Base-by-base conservation (phyloP, 1,140 invertebrate genomes). In the Neodiprion virginianus region DNA sequence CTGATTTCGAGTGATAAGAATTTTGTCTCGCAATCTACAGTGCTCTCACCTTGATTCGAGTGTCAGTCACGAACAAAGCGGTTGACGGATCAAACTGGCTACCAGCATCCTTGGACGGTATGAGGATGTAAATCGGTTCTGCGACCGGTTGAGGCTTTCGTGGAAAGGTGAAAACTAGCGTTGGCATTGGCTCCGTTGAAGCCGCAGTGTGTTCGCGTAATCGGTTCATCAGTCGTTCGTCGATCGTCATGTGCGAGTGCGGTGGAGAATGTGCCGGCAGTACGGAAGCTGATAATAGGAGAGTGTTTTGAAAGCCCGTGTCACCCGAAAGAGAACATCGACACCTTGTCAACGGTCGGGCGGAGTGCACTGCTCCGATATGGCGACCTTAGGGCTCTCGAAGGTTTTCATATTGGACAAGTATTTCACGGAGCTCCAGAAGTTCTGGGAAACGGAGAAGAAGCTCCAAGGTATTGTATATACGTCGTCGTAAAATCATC, bases 361-460 rank as follows among this genome's bases (percentile, higher is more conserved):
- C 21, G 23, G 47, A 74, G 23, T 61, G 68, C 8, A 73, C 48
- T 74, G 8, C 80, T 71, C 76, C 82, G 85, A 90, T 81, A 96
- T 96, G 95, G 95, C 95, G 92, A 96, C 96, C 86, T 91, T 97
- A 88, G 96, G 96, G 89, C 93, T 97, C 78, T 96, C 95, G 83
- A 98, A 98, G 92, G 96, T 97, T 87, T 98, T 97, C 92, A 97
- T 98, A 88, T 92, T 98, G 91, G 96, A 98, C 93, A 98, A 97
- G 88, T 98, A 98, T 89, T 98, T 98, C 88, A 97, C 95, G 76
- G 96, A 97, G 90, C 91, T 97, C 87, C 96, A 97, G 87, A 97
- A 97, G 90, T 97, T 97, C 90, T 97, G 96, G 96, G 96, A 98
- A 89, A 97, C 96, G 72, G 96, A 97, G 89, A 96, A 96, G 89